phyloP scores from a whole-genome alignment of 2,797 vertebrate species.

The Hephaestus fuliginosus region DNA sequence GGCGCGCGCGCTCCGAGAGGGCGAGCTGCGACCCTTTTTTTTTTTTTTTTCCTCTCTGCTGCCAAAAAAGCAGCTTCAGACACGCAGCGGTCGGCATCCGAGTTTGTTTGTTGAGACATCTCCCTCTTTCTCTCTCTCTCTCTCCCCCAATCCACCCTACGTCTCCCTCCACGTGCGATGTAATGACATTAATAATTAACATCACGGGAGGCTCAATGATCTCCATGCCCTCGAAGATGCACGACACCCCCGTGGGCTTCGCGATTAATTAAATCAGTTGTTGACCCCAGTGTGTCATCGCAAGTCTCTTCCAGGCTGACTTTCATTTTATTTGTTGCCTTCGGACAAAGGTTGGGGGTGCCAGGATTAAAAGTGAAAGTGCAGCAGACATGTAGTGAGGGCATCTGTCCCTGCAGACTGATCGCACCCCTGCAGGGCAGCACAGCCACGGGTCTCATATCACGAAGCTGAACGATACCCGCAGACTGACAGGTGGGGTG shows the following conservation, averaged over 20 bases:
- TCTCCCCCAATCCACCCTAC: neutral
- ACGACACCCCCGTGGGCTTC: conserved; percentile 66
- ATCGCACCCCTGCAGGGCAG: conserved; percentile 50
- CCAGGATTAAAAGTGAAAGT: conserved; percentile 53
- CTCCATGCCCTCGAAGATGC: conserved; percentile 58
- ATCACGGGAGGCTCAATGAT: conserved; percentile 69
- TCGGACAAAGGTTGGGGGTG: conserved; percentile 55
- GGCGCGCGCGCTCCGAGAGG: conserved; percentile 50
- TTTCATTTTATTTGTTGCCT: conserved; percentile 57
- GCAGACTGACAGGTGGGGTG: neutral
- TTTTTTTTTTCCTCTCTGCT: conserved; percentile 1
- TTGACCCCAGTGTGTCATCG: conserved; percentile 68
- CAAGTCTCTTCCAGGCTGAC: conserved; percentile 47
- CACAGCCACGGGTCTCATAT: neutral
- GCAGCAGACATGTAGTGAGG: conserved; percentile 56
- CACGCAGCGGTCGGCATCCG: conserved; percentile 38
- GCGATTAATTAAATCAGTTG: conserved; percentile 77
- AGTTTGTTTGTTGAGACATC: conserved; percentile 42
- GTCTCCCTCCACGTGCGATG: conserved; percentile 36
- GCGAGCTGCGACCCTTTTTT: conserved; percentile 43
- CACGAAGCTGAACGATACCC: conserved; percentile 12
- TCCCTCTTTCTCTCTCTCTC: neutral
- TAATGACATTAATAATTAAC: conserved; percentile 79
- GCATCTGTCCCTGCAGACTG: conserved; percentile 61
- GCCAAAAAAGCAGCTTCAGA: conserved; percentile 49